These are phyloP conservation scores for Steromphala cineraria DNA, from an alignment of 2,888 invertebrate genomes.

Conservation along the genomic window DNA sequence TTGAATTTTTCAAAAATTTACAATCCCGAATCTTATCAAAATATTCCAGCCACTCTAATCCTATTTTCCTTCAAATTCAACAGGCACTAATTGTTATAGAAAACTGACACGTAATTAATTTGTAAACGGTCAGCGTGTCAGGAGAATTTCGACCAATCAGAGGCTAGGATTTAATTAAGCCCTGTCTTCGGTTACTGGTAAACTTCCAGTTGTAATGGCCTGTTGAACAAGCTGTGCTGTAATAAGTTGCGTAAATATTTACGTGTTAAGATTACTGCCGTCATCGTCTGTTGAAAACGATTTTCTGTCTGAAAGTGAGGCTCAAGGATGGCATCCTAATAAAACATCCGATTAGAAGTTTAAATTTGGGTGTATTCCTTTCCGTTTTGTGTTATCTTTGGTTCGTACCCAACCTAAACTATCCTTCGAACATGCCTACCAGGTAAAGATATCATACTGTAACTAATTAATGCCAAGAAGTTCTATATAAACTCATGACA, in stretches of 20 bases:
- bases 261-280: conserved; percentile 5
- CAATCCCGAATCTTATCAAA: background rate
- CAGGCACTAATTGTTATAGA: background rate
- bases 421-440: no score
- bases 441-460: no score
- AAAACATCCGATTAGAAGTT: no score
- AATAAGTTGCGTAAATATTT: conserved; percentile 13
- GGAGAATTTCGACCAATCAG: background rate
- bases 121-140: conserved; percentile 6
- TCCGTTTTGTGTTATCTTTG: no score
- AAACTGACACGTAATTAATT: conserved; percentile 14
- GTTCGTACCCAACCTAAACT: no score
- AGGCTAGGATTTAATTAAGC: background rate
- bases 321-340: no score
- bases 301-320: background rate
- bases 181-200: background rate
- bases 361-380: no score
- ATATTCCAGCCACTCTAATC: background rate
- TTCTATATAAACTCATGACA: no score
- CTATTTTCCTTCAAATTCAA: background rate
- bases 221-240: background rate
- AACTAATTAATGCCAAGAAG: no score
- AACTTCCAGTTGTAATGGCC: background rate
- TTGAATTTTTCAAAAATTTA: background rate
- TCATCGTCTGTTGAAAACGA: background rate